A percentile compares a stretch with the other conserved stretches of the same genome.
These are phyloP conservation scores for Drosophila demipolita DNA, from an alignment of 2,888 invertebrate species.

Conservation along the genomic window DNA sequence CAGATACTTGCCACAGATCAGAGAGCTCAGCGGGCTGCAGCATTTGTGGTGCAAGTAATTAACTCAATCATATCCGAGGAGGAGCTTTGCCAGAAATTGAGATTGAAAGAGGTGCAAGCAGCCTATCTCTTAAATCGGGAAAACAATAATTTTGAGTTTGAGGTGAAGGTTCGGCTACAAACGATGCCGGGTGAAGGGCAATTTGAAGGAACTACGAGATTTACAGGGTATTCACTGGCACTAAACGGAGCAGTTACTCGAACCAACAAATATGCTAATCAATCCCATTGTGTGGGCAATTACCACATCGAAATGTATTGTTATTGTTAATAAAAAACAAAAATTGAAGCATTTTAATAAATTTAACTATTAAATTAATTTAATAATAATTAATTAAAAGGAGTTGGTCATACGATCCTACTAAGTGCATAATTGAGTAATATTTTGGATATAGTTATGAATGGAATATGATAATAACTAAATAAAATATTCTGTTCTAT, in stretches of 20 bases:
- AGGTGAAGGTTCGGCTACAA: constrained; percentile 39
- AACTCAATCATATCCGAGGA: constrained; percentile 24
- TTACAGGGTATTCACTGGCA: not conserved
- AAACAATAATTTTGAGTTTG: constrained; percentile 9
- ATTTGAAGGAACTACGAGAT: constrained; percentile 48
- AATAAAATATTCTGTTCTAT: not conserved
- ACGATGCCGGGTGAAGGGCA: constrained; percentile 49
- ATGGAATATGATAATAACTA: not conserved
- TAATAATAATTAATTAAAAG: rapidly evolving
- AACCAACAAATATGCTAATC: constrained; percentile 36
- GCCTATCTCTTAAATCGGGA: constrained; percentile 31
- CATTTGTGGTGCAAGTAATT: constrained; percentile 42
- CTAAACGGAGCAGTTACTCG: constrained; percentile 49
- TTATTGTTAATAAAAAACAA: constrained; percentile 25
- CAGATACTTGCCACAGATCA: constrained; percentile 16
- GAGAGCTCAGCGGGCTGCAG: constrained; percentile 36
- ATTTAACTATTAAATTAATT: not conserved
- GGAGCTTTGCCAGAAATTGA: constrained; percentile 24
- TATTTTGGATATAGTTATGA: not conserved
- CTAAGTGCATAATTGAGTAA: not conserved
- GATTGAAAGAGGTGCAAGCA: constrained; percentile 13
- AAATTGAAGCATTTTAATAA: not conserved
- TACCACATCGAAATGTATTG: constrained; percentile 52
- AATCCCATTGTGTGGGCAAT: constrained; percentile 53
- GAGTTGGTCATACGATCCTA: not conserved